Percentiles rank a stretch among this genome's conserved stretches.
These are phyloP conservation scores for Hirtodrosophila confusa DNA, from an alignment of 2,888 invertebrate genomes.

Conservation along the genomic window DNA sequence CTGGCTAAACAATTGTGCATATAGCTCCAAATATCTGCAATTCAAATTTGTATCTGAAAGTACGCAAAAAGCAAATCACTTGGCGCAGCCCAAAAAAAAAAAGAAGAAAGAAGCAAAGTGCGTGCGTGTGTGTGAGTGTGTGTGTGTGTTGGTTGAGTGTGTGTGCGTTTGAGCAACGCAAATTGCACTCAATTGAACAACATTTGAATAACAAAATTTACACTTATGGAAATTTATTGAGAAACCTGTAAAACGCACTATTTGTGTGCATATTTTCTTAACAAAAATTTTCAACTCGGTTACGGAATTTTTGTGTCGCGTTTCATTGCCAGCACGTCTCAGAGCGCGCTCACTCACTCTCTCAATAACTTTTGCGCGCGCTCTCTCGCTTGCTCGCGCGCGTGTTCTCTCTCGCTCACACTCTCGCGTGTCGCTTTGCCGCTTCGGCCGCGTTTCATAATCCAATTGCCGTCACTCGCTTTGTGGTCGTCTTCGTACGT, in stretches of 20 bases:
- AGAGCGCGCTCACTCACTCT: conserved; percentile 27
- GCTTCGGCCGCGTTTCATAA: conserved; percentile 69
- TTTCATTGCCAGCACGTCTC: conserved; percentile 58
- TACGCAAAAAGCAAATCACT: conserved; percentile 55
- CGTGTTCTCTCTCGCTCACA: conserved; percentile 3
- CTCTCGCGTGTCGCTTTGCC: conserved; percentile 60
- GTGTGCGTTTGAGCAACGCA: conserved; percentile 26
- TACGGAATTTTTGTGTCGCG: conserved; percentile 77
- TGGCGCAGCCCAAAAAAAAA: conserved; percentile 59
- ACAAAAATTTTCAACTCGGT: conserved; percentile 56
- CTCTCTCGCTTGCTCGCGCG: conserved; percentile 12
- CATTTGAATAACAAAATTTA: conserved; percentile 14
- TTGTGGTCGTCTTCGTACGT: conserved; percentile 49
- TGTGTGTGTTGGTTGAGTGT: conserved; percentile 39
- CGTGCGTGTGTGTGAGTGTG: conserved; percentile 53
- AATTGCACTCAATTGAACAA: conserved; percentile 20
- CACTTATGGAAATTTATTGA: conserved; percentile 1
- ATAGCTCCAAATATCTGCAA: conserved; percentile 29
- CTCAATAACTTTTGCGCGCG: neutral
- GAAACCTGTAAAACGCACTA: conserved; percentile 15
- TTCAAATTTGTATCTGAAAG: conserved; percentile 42
- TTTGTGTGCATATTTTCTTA: conserved; percentile 30
- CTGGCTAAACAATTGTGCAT: conserved; percentile 46
- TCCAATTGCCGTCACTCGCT: conserved; percentile 68
- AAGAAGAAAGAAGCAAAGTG: conserved; percentile 61